Evolutionary conservation across 2,888 invertebrate genomes (phyloP).

Genomic region (Slavum lentiscoides): DNA sequence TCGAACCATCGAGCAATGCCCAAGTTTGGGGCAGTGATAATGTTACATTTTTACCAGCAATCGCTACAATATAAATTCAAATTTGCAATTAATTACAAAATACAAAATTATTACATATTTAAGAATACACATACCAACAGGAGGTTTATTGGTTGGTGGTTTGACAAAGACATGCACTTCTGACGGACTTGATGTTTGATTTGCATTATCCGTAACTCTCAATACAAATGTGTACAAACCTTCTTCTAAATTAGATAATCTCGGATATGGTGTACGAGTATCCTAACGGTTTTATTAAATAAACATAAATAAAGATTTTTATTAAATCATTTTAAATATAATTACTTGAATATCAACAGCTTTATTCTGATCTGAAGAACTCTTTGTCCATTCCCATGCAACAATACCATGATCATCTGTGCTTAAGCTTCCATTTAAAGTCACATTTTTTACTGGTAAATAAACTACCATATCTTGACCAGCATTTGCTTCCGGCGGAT

Average conservation of each 20-base stretch:
- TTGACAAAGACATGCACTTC: constrained; percentile 92
- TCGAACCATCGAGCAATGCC: constrained; percentile 77
- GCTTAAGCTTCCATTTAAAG: constrained; percentile 85
- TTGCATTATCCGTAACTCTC: constrained; percentile 89
- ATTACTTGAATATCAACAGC: constrained; percentile 85
- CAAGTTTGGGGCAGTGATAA: constrained; percentile 83
- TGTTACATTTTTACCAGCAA: constrained; percentile 66
- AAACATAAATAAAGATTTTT: not conserved
- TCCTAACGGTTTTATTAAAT: constrained; percentile 64
- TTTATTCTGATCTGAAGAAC: constrained; percentile 77
- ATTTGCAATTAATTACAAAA: not conserved
- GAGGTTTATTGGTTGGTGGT: constrained; percentile 83
- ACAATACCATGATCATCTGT: constrained; percentile 91
- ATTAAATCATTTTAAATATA: not conserved
- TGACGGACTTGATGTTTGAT: constrained; percentile 78
- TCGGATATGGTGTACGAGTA: constrained; percentile 84
- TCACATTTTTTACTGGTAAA: constrained; percentile 83
- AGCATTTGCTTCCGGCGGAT: constrained; percentile 94
- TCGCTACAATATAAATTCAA: constrained; percentile 60
- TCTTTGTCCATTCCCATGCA: constrained; percentile 95
- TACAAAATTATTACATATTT: not conserved
- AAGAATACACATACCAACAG: constrained; percentile 65
- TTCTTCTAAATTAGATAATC: constrained; percentile 86
- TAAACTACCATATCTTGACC: constrained; percentile 87
- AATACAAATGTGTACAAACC: constrained; percentile 92